phyloP scores from a whole-genome alignment of 2,888 invertebrate species.

The Diloba caeruleocephala region DNA sequence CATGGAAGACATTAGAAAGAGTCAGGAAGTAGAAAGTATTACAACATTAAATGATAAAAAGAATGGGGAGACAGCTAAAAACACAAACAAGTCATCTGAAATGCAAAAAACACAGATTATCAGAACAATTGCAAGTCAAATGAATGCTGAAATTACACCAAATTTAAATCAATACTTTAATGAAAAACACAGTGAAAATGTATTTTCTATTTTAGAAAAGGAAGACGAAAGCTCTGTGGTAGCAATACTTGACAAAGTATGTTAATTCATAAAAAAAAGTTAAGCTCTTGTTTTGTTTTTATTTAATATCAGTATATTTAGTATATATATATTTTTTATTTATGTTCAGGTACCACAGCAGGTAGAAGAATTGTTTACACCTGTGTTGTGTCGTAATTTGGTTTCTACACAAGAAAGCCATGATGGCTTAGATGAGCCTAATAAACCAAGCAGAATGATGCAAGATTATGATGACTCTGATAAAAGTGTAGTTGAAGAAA shows the following conservation, averaged over 20 bases:
- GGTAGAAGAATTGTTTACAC: slow-evolving; percentile 67
- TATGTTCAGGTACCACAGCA: slow-evolving; percentile 53
- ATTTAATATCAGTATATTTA: no score
- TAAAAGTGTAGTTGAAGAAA: slow-evolving; percentile 82
- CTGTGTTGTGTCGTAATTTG: slow-evolving; percentile 61
- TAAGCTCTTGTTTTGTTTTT: no score
- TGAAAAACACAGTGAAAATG: slow-evolving; percentile 77
- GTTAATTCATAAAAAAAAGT: no score
- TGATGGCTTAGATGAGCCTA: slow-evolving; percentile 27
- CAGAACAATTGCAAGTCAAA: slow-evolving; percentile 21
- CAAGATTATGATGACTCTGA: slow-evolving; percentile 75
- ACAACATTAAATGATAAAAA: slow-evolving; percentile 15
- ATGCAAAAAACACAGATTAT: slow-evolving; percentile 49
- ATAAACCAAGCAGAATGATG: slow-evolving; percentile 47
- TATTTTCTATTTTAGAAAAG: slow-evolving; percentile 75
- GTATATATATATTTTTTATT: no score
- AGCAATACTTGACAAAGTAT: slow-evolving; percentile 58
- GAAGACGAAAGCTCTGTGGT: slow-evolving; percentile 56
- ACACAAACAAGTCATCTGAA: slow-evolving; percentile 21
- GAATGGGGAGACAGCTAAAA: slow-evolving; percentile 15
- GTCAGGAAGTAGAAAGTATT: slow-evolving; percentile 49
- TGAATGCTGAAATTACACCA: slow-evolving; percentile 26
- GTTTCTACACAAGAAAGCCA: slow-evolving; percentile 43
- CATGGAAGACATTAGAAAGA: slow-evolving; percentile 65
- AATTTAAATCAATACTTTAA: slow-evolving; percentile 48